Evolutionary conservation across 1,140 invertebrate species (phyloP).

Genomic region (Wiebesia pumilae): DNA sequence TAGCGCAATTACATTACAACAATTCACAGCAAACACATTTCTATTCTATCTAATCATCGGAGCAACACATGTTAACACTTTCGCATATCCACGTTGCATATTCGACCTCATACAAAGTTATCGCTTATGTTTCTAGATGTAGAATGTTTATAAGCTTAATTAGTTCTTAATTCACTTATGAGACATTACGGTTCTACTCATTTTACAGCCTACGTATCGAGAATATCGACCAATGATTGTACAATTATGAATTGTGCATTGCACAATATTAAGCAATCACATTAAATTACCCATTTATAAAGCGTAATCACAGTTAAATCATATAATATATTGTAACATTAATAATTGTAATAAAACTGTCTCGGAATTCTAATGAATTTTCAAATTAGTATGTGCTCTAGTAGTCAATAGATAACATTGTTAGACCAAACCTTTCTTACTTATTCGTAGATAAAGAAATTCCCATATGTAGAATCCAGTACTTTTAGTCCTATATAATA

Average conservation of each 20-base stretch:
- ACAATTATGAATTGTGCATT: slow-evolving; percentile 63
- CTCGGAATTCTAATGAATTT: neutral
- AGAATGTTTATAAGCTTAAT: slow-evolving; percentile 23
- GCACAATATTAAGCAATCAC: slow-evolving; percentile 63
- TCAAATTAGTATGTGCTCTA: neutral
- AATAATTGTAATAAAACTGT: neutral
- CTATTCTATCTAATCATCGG: slow-evolving; percentile 47
- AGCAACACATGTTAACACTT: slow-evolving; percentile 52
- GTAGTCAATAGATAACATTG: too few species aligned
- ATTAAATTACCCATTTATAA: slow-evolving; percentile 54
- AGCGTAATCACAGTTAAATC: neutral
- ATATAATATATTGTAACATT: neutral
- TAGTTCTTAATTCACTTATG: slow-evolving; percentile 20
- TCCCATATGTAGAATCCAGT: too few species aligned
- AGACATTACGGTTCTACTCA: slow-evolving; percentile 18
- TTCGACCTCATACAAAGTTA: slow-evolving; percentile 61
- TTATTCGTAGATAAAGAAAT: too few species aligned
- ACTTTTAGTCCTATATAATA: too few species aligned
- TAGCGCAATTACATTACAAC: slow-evolving; percentile 45
- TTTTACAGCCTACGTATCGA: slow-evolving; percentile 50
- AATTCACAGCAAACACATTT: slow-evolving; percentile 35
- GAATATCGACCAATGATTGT: slow-evolving; percentile 65
- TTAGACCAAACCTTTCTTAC: too few species aligned
- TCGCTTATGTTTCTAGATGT: slow-evolving; percentile 44
- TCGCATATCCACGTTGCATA: slow-evolving; percentile 50